Evolutionary conservation across 2,888 invertebrate species (phyloP), one percentile per base, ranked within the genome.

Genomic region (Lasioglossum lativentre): DNA sequence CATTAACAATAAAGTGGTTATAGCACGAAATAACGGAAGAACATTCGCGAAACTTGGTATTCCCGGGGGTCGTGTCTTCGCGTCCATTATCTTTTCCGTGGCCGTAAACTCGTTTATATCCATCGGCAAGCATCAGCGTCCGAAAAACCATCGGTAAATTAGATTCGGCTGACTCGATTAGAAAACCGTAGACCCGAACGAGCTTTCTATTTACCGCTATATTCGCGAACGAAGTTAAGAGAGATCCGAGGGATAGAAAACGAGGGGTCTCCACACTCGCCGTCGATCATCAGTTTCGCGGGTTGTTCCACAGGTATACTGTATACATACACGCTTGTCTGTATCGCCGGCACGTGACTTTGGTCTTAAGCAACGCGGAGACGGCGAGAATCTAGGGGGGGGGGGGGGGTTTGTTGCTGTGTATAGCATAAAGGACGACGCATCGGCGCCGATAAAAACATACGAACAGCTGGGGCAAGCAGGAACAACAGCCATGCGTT

Each of bases 331-430:
- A 52, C 79, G 42, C 23, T 45, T 81, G 77, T 76, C 80, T 45
- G 77, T 78, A 86, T 82, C 76, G 77, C 68, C 59, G 63, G 88
- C 84, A 76, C 85, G 90, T 82, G 81, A 84, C 88, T 86, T 74
- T 85, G 77, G 56, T 80, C 82, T 45, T 68, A 70, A 73, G 77
- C 71, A 38, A 77, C n/a, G 74, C 66, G 72, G 72, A 34, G 75
- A 16, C 45, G 68, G 52, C n/a, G 52, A n/a, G n/a, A 52, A 52
- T 2, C 34, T 70, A 27, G 40, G 47, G 2, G 2, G 45, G 23
- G 23, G 10, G 8, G 47, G 45, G 52, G 66, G 34, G 19, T 38
- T 40, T 40, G 68, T 38, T 23, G 45, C 42, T 30, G 70, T 42
- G 74, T 27, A 4, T 45, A 38, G 63, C 72, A 75, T 79, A 82